Evolutionary conservation across 2,888 invertebrate genomes (phyloP), one percentile per base, ranked within the genome.

Genomic region (Tetragonisca angustula): DNA sequence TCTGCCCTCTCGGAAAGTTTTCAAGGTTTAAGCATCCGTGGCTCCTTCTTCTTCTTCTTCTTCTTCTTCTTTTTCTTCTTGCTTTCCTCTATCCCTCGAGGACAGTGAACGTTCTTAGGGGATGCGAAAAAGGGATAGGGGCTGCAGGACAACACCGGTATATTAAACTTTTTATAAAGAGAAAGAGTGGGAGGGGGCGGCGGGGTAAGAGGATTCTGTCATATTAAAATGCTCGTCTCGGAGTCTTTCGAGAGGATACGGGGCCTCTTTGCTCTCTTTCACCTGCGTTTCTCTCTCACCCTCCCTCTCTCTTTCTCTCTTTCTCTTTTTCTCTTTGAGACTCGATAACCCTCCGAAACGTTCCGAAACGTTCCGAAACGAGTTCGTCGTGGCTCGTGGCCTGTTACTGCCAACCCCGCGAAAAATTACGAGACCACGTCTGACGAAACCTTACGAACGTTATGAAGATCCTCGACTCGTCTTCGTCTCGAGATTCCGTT

Each of bases 121-220:
- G 49, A 56, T 61, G 74, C 71, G 43, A 43, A 27, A 43, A 56
- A 59, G 54, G 49, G 50, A 27, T 73, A 65, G 76, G 65, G 69
- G 75, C 17, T 72, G 83, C 81, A 76, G 81, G 88, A 87, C 86
- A 89, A 84, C 77, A 84, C 75, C 79, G 87, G 91, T 91, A 90
- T 91, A 92, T 92, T 92, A 92, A 91, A 91, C 92, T 92, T 92
- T 92, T 92, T 92, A 86, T 91, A 88, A 86, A 89, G 84, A 70
- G 65, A 61, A 21, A 21, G 52, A 32, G 59, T 17, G 32, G 64
- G 17, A 5, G 24, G 21, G 4, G 27, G 32, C 4, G 27, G 17
- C 4, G 19, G 81, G 84, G 89, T 88, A 92, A 90, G 91, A 91
- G 87, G 91, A 91, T 92, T 88, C 90, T 88, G 89, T 89, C 90